Conservation (phyloP, 2,888 invertebrate genomes). For the Tethea ocularis region DNA sequence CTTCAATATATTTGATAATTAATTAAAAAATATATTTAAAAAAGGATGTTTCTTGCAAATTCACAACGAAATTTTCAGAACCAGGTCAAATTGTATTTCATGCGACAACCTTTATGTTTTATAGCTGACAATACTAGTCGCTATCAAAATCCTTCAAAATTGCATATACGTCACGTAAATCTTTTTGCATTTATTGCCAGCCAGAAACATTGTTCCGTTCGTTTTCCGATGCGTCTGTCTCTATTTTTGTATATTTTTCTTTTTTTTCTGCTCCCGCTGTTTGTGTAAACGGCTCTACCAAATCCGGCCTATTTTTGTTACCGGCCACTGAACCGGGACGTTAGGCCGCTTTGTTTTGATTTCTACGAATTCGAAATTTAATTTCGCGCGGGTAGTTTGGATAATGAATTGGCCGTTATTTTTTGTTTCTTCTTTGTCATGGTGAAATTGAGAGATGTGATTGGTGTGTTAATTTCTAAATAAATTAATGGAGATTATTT, state of each 20-base stretch:
- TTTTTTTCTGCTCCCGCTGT: constrained; percentile 39
- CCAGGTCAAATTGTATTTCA: no score
- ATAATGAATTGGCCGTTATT: constrained; percentile 24
- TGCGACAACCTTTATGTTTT: no score
- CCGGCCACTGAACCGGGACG: constrained; percentile 53
- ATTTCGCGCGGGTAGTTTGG: constrained; percentile 34
- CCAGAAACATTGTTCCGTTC: constrained; percentile 33
- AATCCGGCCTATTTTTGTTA: constrained; percentile 59
- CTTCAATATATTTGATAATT: no score
- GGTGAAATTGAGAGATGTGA: neutral
- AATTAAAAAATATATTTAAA: no score
- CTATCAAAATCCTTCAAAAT: constrained; percentile 20
- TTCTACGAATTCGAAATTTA: constrained; percentile 44
- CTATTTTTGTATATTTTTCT: constrained; percentile 37
- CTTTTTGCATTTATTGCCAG: constrained; percentile 26
- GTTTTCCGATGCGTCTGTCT: constrained; percentile 23
- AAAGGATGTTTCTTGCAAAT: no score
- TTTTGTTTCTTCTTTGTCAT: neutral
- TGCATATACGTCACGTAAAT: constrained; percentile 11
- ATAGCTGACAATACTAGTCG: neutral
- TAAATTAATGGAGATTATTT: neutral
- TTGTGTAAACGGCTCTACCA: constrained; percentile 51
- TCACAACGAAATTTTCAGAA: no score
- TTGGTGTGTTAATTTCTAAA: neutral
- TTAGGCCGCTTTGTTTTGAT: constrained; percentile 35